These are phyloP conservation scores for Orestias chungarensis DNA, from an alignment of 2,797 vertebrate genomes.

Conservation along the genomic window DNA sequence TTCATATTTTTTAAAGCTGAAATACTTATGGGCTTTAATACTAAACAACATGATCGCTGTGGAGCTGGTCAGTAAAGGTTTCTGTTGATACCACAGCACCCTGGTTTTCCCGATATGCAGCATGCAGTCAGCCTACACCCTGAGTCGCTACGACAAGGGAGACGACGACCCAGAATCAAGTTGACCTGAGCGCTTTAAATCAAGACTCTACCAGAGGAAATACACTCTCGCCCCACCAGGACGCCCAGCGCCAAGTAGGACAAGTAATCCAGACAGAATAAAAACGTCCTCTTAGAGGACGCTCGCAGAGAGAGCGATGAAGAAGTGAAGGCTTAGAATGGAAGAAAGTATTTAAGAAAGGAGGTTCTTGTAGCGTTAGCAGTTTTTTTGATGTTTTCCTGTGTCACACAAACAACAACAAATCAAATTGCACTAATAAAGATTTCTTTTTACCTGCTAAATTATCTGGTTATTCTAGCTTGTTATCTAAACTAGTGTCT, in stretches of 20 bases:
- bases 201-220: constrained; percentile 68
- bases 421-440: constrained; percentile 3
- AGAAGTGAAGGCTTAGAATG: constrained; percentile 21
- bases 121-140: constrained; percentile 61
- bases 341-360: background rate
- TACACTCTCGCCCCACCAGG: constrained; percentile 64
- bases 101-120: constrained; percentile 30
- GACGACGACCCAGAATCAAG: constrained; percentile 78
- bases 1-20: constrained; percentile 9
- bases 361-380: constrained; percentile 1
- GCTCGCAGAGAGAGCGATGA: constrained; percentile 36
- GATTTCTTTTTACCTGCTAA: background rate
- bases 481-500: background rate
- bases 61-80: constrained; percentile 23
- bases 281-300: constrained; percentile 63
- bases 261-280: constrained; percentile 76
- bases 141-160: constrained; percentile 73
- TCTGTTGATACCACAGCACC: constrained; percentile 21
- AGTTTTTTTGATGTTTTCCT: constrained; percentile 3
- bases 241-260: constrained; percentile 73
- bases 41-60: background rate
- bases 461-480: background rate
- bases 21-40: constrained; percentile 20
- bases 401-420: background rate
- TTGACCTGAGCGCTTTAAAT: constrained; percentile 75